phyloP scores from a whole-genome alignment of 2,888 invertebrate genomes.

The Caenorhabditis sp. region DNA sequence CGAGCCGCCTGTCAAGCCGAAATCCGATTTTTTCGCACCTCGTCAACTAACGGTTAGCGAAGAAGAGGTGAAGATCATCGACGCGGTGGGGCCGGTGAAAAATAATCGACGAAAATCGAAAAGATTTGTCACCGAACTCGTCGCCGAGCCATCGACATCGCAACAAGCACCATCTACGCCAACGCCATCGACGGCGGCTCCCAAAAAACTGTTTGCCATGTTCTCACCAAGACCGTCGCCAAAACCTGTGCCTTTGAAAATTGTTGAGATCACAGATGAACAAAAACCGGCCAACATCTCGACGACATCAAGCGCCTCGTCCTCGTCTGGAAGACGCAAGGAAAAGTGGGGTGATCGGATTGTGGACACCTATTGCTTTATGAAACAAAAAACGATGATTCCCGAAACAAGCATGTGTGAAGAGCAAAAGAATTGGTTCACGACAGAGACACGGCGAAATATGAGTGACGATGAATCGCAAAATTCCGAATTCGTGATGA shows the following conservation, averaged over 20 bases:
- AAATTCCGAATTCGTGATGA: not conserved
- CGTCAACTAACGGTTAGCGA: not conserved
- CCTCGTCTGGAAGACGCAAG: not conserved
- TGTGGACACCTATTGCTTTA: not conserved
- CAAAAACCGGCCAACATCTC: not conserved
- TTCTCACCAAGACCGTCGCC: not conserved
- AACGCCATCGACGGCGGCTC: not conserved
- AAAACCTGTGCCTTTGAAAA: not conserved
- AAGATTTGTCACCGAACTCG: not conserved
- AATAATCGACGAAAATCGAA: not conserved
- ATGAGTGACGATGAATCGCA: not conserved
- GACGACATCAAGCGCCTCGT: not conserved
- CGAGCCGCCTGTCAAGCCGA: not conserved
- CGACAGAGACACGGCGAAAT: not conserved
- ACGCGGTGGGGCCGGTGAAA: not conserved
- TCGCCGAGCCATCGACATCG: not conserved
- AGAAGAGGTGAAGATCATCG: not conserved
- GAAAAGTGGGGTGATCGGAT: conserved; percentile 6
- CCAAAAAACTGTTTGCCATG: not conserved
- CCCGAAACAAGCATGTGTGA: too few species aligned
- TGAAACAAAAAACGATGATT: not conserved
- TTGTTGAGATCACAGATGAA: not conserved
- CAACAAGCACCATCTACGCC: too few species aligned
- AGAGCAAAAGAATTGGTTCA: not conserved
- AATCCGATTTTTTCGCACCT: conserved; percentile 13